Evolutionary conservation across 2,113 vertebrate species (phyloP).

Genomic region (Suncus etruscus): DNA sequence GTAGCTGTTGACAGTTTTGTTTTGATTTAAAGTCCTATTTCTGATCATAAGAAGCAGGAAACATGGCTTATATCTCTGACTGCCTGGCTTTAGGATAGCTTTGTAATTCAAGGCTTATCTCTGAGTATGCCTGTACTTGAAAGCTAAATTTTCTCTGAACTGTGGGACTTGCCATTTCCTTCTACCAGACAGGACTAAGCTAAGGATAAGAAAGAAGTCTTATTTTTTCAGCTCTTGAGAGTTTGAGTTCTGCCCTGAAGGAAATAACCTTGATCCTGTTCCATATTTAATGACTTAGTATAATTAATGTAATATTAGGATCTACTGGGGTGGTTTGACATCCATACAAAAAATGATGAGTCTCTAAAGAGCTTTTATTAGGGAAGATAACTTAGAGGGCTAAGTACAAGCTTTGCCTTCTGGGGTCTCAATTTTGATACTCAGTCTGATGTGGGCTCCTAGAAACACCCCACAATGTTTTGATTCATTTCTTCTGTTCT

Average conservation of each 20-base stretch:
- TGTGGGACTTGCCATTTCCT: neutral
- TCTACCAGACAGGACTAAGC: slow-evolving; percentile 7
- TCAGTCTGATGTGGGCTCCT: too few relatives aligned
- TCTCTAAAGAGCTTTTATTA: neutral
- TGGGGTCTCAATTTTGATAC: neutral
- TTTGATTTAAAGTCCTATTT: slow-evolving; percentile 60
- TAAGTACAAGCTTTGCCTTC: too few relatives aligned
- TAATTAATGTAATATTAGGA: neutral
- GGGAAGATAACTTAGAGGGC: neutral
- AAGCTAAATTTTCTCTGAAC: slow-evolving; percentile 70
- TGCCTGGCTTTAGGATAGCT: slow-evolving; percentile 27
- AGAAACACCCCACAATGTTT: neutral
- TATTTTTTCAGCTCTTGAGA: slow-evolving; percentile 43
- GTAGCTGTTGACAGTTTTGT: slow-evolving; percentile 35
- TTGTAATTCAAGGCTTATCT: slow-evolving; percentile 75
- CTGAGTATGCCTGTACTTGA: slow-evolving; percentile 52
- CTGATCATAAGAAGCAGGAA: slow-evolving; percentile 61
- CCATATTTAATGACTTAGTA: slow-evolving; percentile 22
- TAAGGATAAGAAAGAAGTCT: slow-evolving; percentile 48
- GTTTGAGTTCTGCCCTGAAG: neutral
- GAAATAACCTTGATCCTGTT: neutral
- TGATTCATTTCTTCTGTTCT: slow-evolving; percentile 1
- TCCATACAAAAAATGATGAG: neutral
- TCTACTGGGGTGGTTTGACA: neutral
- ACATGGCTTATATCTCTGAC: slow-evolving; percentile 60